Base-by-base conservation (phyloP, 2,797 vertebrate species). In the Delichon dasypus region DNA sequence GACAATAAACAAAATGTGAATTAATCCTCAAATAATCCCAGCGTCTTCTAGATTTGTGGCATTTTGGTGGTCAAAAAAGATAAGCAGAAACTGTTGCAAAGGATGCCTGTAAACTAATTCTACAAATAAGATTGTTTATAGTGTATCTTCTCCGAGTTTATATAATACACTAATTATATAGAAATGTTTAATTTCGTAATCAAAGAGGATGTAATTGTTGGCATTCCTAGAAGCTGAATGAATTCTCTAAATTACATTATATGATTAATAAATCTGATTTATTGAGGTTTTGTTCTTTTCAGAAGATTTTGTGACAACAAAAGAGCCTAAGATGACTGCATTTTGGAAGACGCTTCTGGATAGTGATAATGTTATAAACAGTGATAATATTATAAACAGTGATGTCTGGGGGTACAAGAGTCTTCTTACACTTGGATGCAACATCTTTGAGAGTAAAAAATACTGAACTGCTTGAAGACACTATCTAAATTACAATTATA, bases 101-200 rank as follows among this genome's bases (percentile, higher is more conserved):
- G 8, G 9, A 26, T 54, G 8, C 4, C 18, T 73, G 6, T 44
- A 67, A 68, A 44, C 3, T 60, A 30, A 22, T 68, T 67, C 18
- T 66, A 51, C 9, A 44, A 34, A 48, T 1, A 3, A 3, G 1
- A 32, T 15, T 32, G 1, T 1, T 71, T 42, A n/a, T 42, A n/a
- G 5, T 38, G 12, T 40, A 25, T 27, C 6, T 85, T 40, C 9
- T 45, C 47, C 25, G 21, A 55, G 6, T 88, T 85, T 80, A 72
- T 7, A 5, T 10, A n/a, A 15, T 13, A 58, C 3, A 9, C 8
- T 48, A 78, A 40, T 36, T 27, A 1, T 29, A 34, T 11, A 45
- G 10, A 68, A 75, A 61, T 42, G 2, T 44, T 79, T 68, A 44
- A 42, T 54, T 64, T 55, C 13, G 21, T 51, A 51, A 75, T 47